phyloP scores from a whole-genome alignment of 2,797 vertebrate genomes.

The Brotula barbata region DNA sequence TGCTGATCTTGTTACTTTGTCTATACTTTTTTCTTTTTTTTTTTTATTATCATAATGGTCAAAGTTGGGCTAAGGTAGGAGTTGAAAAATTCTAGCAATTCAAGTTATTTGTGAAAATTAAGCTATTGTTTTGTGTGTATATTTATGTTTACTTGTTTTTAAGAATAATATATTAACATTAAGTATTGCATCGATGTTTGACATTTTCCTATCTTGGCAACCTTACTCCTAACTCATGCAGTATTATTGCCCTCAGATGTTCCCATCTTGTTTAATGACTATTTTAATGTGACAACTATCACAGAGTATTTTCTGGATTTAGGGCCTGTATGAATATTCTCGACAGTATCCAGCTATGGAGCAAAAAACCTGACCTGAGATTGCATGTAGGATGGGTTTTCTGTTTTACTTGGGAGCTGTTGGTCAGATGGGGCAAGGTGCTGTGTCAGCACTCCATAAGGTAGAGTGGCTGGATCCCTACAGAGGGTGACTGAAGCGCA shows the following conservation, averaged over 20 bases:
- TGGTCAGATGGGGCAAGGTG: constrained; percentile 71
- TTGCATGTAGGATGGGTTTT: constrained; percentile 56
- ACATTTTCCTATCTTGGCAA: too few relatives aligned
- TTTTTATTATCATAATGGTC: too few relatives aligned
- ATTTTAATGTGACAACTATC: constrained; percentile 22
- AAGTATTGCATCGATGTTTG: too few relatives aligned
- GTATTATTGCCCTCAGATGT: constrained; percentile 3
- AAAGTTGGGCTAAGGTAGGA: too few relatives aligned
- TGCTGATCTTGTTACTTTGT: too few relatives aligned
- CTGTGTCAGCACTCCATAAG: constrained; percentile 70
- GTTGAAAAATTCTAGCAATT: too few relatives aligned
- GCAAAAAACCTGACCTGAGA: constrained; percentile 34
- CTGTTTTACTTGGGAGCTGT: constrained; percentile 48
- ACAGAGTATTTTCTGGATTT: constrained; percentile 1
- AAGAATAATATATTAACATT: too few relatives aligned
- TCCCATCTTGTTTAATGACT: constrained; percentile 13
- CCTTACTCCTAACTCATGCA: too few relatives aligned
- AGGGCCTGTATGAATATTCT: constrained; percentile 18
- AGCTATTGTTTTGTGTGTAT: too few relatives aligned
- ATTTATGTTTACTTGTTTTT: too few relatives aligned
- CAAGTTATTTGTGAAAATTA: too few relatives aligned
- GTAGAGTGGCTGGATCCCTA: constrained; percentile 67
- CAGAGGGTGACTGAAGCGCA: constrained; percentile 59
- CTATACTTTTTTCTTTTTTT: too few relatives aligned
- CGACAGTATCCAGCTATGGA: constrained; percentile 12